These are phyloP conservation scores for Acrocyrtus sp. DNA, from an alignment of 2,888 invertebrate species.

Conservation along the genomic window DNA sequence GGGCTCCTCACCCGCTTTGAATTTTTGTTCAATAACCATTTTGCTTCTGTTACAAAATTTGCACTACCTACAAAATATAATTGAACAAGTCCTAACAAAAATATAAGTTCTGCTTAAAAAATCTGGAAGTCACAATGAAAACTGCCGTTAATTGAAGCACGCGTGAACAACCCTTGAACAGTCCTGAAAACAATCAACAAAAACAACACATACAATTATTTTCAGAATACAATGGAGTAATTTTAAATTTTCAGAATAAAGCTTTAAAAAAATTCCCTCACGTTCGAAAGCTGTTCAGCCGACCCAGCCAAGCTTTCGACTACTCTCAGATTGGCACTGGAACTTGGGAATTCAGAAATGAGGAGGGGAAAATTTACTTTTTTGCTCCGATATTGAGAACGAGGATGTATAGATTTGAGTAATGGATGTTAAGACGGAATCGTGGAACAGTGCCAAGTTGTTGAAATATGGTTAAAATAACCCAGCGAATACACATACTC, in stretches of 20 bases:
- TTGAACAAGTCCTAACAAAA: slow-evolving; percentile 28
- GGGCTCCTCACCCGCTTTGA: slow-evolving; percentile 73
- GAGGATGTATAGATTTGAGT: slow-evolving; percentile 11
- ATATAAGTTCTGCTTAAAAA: slow-evolving; percentile 15
- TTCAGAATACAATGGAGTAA: no score
- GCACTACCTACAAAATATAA: slow-evolving; percentile 9
- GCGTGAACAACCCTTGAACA: slow-evolving; percentile 56
- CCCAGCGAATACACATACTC: slow-evolving; percentile 10
- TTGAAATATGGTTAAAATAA: slow-evolving; percentile 29
- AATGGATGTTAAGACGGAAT: background rate
- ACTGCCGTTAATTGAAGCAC: slow-evolving; percentile 9
- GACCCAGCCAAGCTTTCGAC: slow-evolving; percentile 54
- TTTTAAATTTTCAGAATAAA: no score
- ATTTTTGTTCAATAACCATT: slow-evolving; percentile 58
- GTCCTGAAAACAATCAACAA: slow-evolving; percentile 37
- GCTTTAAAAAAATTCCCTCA: no score
- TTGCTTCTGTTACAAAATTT: slow-evolving; percentile 20
- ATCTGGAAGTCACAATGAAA: slow-evolving; percentile 27
- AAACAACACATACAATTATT: no score
- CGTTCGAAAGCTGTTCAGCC: slow-evolving; percentile 54
- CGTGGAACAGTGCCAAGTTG: slow-evolving; percentile 43
- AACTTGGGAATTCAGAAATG: slow-evolving; percentile 22
- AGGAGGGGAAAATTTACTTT: slow-evolving; percentile 4
- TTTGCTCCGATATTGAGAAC: slow-evolving; percentile 17
- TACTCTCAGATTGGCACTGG: slow-evolving; percentile 24